A percentile compares a stretch with the other conserved stretches of the same genome.
phyloP scores from a whole-genome alignment of 37 sponge, comb jelly and placozoan genomes.

The Diacarnus erythraeanus region DNA sequence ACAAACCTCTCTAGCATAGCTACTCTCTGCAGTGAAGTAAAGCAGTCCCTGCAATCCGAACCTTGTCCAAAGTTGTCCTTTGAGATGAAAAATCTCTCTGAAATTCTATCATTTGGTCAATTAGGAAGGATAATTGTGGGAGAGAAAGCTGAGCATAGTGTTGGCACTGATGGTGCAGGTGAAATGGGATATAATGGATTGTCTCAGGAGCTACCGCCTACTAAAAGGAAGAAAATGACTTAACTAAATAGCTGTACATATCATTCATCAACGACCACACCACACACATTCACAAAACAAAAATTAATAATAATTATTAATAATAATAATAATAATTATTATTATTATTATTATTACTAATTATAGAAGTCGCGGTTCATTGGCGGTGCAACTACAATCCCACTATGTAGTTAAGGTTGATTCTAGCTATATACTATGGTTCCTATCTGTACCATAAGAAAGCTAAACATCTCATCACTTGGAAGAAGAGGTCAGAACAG shows the following conservation, averaged over 20 bases:
- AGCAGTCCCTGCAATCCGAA: neutral
- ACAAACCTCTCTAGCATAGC: slow-evolving; percentile 13
- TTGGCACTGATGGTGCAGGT: neutral
- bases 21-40: neutral
- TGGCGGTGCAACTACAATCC: too few relatives aligned
- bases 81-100: neutral
- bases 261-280: too few relatives aligned
- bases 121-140: neutral
- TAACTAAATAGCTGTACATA: too few relatives aligned
- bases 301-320: too few relatives aligned
- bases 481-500: neutral
- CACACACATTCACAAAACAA: too few relatives aligned
- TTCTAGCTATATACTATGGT: too few relatives aligned
- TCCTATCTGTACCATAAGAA: too few relatives aligned
- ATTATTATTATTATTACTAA: too few relatives aligned
- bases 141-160: neutral
- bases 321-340: too few relatives aligned
- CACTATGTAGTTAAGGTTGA: too few relatives aligned
- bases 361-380: too few relatives aligned
- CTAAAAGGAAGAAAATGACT: neutral
- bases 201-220: neutral
- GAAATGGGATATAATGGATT: neutral
- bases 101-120: neutral
- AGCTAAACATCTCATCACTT: too few relatives aligned
- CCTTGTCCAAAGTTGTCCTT: neutral